Conservation (phyloP, 2,888 invertebrate genomes). For the Chrysodeixis includens region DNA sequence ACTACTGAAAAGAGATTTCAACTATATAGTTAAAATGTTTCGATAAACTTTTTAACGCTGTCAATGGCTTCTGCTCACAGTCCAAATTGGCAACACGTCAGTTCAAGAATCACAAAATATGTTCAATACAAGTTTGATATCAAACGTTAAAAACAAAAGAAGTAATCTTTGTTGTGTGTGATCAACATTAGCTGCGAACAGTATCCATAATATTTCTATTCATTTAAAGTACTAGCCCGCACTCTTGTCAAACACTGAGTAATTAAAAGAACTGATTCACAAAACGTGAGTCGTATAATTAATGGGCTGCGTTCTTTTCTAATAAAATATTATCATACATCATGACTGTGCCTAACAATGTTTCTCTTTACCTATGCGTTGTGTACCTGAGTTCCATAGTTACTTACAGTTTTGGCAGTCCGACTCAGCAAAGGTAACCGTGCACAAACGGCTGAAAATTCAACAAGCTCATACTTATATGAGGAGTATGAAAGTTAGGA, state of each 20-base stretch:
- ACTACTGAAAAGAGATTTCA: conserved; percentile 16
- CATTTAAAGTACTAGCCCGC: background rate
- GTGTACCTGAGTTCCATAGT: background rate
- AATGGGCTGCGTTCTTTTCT: background rate
- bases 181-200: background rate
- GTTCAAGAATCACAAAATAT: background rate
- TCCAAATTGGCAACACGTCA: background rate
- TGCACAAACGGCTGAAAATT: conserved; percentile 2
- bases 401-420: conserved; percentile 31
- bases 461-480: conserved; percentile 7
- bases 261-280: background rate
- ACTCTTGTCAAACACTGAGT: conserved; percentile 8
- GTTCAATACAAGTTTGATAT: background rate
- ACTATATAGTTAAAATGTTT: conserved; percentile 9
- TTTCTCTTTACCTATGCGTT: background rate
- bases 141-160: background rate
- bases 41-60: background rate
- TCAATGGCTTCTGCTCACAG: background rate
- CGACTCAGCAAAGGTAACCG: conserved; percentile 3
- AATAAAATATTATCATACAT: conserved; percentile 7
- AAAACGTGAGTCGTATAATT: conserved; percentile 23
- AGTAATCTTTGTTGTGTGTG: background rate
- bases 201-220: background rate
- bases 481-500: conserved; percentile 18
- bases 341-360: conserved; percentile 8